A percentile compares a stretch with the other conserved stretches of the same genome.
These are phyloP conservation scores for Sphecodes monilicornis DNA, from an alignment of 2,888 invertebrate species.

Conservation along the genomic window DNA sequence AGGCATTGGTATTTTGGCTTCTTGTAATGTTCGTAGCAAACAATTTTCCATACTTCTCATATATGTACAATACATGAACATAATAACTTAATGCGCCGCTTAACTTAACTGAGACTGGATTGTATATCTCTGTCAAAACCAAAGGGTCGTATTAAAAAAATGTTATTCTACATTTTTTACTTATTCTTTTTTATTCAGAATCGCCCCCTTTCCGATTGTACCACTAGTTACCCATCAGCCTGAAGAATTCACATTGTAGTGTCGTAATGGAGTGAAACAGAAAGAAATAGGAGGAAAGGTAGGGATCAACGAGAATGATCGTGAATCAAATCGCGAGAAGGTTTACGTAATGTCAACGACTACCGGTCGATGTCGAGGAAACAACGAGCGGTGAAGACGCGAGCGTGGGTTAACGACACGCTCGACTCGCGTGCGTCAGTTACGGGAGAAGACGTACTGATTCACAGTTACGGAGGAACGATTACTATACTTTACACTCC, in stretches of 20 bases:
- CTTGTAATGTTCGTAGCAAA: too few species aligned
- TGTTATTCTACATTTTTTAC: too few species aligned
- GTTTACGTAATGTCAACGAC: conserved; percentile 32
- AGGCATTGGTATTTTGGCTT: too few species aligned
- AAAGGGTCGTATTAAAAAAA: too few species aligned
- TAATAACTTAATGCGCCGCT: too few species aligned
- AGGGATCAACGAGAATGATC: conserved; percentile 11
- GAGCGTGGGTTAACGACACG: conserved; percentile 30
- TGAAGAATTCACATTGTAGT: not conserved
- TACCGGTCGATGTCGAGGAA: conserved; percentile 1
- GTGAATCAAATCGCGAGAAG: not conserved
- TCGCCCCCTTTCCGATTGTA: not conserved
- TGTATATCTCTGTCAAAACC: too few species aligned
- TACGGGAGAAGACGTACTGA: conserved; percentile 35
- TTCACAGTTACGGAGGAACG: conserved; percentile 47
- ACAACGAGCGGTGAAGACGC: conserved; percentile 5
- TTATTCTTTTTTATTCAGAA: too few species aligned
- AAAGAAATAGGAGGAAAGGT: not conserved
- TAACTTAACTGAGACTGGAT: too few species aligned
- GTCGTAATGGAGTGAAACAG: not conserved
- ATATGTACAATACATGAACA: too few species aligned
- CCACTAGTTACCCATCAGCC: not conserved
- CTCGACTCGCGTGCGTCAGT: not conserved
- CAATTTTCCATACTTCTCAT: too few species aligned
- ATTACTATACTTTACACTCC: conserved; percentile 2